Evolutionary conservation across 2,888 invertebrate genomes (phyloP).

Genomic region (Erannis defoliaria): DNA sequence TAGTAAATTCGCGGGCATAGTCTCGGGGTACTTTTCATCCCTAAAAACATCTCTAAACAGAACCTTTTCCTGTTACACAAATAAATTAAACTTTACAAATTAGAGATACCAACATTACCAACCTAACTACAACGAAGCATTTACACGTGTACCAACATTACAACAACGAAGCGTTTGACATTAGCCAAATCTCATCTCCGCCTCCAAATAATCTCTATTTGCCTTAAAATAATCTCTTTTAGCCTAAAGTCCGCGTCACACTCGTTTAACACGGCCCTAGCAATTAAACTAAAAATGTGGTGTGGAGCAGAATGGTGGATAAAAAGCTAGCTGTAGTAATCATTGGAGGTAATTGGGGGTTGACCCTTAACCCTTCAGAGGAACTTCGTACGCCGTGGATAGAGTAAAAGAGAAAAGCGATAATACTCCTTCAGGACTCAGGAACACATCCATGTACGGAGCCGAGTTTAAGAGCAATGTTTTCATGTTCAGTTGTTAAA

Average conservation of each 20-base stretch:
- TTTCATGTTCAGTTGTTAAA: too few relatives aligned
- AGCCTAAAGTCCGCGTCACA: slow-evolving; percentile 57
- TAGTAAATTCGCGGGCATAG: too few relatives aligned
- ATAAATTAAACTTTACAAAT: slow-evolving; percentile 11
- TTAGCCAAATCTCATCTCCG: slow-evolving; percentile 46
- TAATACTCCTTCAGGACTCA: too few relatives aligned
- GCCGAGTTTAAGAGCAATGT: too few relatives aligned
- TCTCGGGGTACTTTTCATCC: not conserved
- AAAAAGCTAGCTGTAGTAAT: slow-evolving; percentile 80
- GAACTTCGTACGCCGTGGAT: slow-evolving; percentile 56
- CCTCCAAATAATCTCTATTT: slow-evolving; percentile 26
- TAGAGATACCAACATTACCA: slow-evolving; percentile 14
- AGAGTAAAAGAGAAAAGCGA: slow-evolving; percentile 48
- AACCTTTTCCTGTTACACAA: not conserved
- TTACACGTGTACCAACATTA: slow-evolving; percentile 22
- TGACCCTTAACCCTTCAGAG: slow-evolving; percentile 79
- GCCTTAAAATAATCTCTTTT: slow-evolving; percentile 37
- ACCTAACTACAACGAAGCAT: slow-evolving; percentile 8
- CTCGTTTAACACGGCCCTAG: slow-evolving; percentile 54
- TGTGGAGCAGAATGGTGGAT: slow-evolving; percentile 52
- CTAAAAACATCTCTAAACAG: not conserved
- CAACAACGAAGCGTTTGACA: slow-evolving; percentile 15
- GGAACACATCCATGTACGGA: too few relatives aligned
- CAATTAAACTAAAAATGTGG: slow-evolving; percentile 83
- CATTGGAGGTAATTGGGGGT: slow-evolving; percentile 84